Evolutionary conservation across 35 echinoderm and acorn worm genomes (phyloP).

Genomic region (Anneissia japonica): DNA sequence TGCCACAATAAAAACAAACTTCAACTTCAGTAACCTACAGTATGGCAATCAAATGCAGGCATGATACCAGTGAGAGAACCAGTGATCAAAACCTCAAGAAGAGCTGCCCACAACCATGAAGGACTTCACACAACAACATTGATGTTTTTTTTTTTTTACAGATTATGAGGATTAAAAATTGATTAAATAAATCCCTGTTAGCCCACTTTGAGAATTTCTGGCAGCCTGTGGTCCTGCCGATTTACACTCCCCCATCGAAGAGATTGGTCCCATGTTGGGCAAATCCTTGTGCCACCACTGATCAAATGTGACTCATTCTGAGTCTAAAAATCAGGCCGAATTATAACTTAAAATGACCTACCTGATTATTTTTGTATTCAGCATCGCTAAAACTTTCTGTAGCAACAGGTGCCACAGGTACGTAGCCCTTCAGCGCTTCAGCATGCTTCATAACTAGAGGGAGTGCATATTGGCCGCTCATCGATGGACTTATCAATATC

Average conservation of each 20-base stretch:
- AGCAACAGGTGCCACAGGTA: conserved; percentile 74
- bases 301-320: not conserved
- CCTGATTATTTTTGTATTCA: conserved; percentile 30
- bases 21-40: too few relatives aligned
- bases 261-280: not conserved
- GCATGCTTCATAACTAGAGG: conserved; percentile 49
- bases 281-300: not conserved
- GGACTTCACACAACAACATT: too few relatives aligned
- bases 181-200: too few relatives aligned
- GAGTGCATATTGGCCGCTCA: conserved; percentile 66
- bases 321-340: not conserved
- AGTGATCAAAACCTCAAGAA: too few relatives aligned
- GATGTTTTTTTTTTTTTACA: too few relatives aligned
- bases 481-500: conserved; percentile 67
- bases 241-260: not conserved
- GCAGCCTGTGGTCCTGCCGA: too few relatives aligned
- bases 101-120: too few relatives aligned
- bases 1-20: too few relatives aligned
- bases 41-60: too few relatives aligned
- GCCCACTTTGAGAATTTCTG: too few relatives aligned
- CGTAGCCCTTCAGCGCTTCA: conserved; percentile 53
- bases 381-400: conserved; percentile 29
- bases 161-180: too few relatives aligned
- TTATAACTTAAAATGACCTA: not conserved
- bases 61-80: too few relatives aligned